Percentiles rank a stretch among this genome's conserved stretches.
These are phyloP conservation scores for Chrysogorgia sp. DNA, from an alignment of 92 coral and sea anemone species.

Conservation along the genomic window DNA sequence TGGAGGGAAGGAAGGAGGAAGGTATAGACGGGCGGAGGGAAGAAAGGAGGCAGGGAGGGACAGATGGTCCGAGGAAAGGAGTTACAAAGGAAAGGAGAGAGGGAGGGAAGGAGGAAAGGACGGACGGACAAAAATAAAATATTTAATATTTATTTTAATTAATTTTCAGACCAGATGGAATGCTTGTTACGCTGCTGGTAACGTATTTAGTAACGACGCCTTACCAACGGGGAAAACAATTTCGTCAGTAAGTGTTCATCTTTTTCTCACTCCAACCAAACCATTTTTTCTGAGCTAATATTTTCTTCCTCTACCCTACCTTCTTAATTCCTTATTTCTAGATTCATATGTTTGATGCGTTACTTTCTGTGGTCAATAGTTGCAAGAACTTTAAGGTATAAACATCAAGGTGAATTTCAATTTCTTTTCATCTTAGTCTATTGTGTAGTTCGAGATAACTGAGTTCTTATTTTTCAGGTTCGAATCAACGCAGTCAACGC, in stretches of 20 bases:
- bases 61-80: no score
- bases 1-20: no score
- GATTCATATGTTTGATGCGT: constrained; percentile 67
- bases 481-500: constrained; percentile 95
- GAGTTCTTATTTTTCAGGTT: constrained; percentile 53
- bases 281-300: background rate
- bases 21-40: no score
- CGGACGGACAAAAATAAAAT: no score
- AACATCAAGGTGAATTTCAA: background rate
- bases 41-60: no score
- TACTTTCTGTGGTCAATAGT: constrained; percentile 74
- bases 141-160: background rate
- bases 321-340: constrained; percentile 30
- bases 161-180: constrained; percentile 89
- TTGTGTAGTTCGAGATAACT: no score
- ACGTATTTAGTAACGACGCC: constrained; percentile 77
- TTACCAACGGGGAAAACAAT: constrained; percentile 74
- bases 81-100: no score
- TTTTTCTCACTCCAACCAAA: background rate
- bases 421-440: no score
- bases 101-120: no score
- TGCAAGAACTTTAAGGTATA: constrained; percentile 98
- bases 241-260: constrained; percentile 75
- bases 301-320: no score
- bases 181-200: constrained; percentile 97